These are phyloP conservation scores for Leptinotarsa defecta DNA, from an alignment of 1,140 invertebrate species.

Conservation along the genomic window DNA sequence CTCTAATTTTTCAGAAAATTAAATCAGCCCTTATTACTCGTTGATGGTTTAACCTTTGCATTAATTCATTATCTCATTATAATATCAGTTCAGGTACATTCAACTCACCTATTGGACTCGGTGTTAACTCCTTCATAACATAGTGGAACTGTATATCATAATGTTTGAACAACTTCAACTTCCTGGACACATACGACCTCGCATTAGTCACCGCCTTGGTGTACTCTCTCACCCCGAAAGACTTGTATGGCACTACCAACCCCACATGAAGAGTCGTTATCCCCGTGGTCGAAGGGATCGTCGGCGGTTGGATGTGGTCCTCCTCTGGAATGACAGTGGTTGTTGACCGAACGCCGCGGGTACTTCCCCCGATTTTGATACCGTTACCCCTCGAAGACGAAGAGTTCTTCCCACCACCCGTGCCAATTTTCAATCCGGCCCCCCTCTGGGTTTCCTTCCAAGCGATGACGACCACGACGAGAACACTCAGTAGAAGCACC, in stretches of 20 bases:
- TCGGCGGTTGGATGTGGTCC: slow-evolving; percentile 47
- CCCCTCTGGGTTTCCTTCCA: slow-evolving; percentile 57
- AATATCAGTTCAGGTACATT: too few relatives aligned
- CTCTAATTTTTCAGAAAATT: too few relatives aligned
- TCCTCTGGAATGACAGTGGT: slow-evolving; percentile 49
- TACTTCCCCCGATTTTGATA: slow-evolving; percentile 48
- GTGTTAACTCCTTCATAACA: slow-evolving; percentile 73
- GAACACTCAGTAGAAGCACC: slow-evolving; percentile 49
- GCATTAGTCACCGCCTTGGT: slow-evolving; percentile 72
- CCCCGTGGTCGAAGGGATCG: slow-evolving; percentile 39
- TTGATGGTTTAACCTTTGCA: too few relatives aligned
- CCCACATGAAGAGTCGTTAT: slow-evolving; percentile 62
- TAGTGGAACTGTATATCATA: slow-evolving; percentile 72
- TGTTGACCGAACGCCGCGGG: slow-evolving; percentile 42
- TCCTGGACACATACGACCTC: slow-evolving; percentile 66
- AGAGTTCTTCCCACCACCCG: slow-evolving; percentile 51
- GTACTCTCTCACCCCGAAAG: slow-evolving; percentile 74
- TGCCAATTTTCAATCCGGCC: slow-evolving; percentile 53
- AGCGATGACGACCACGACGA: slow-evolving; percentile 54
- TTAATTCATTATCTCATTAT: too few relatives aligned
- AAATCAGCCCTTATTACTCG: too few relatives aligned
- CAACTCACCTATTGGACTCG: slow-evolving; percentile 76
- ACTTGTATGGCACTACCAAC: slow-evolving; percentile 76
- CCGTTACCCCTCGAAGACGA: slow-evolving; percentile 48
- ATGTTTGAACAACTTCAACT: slow-evolving; percentile 69